Conservation (phyloP, 2,113 vertebrate species). For the Actenoides hombroni region DNA sequence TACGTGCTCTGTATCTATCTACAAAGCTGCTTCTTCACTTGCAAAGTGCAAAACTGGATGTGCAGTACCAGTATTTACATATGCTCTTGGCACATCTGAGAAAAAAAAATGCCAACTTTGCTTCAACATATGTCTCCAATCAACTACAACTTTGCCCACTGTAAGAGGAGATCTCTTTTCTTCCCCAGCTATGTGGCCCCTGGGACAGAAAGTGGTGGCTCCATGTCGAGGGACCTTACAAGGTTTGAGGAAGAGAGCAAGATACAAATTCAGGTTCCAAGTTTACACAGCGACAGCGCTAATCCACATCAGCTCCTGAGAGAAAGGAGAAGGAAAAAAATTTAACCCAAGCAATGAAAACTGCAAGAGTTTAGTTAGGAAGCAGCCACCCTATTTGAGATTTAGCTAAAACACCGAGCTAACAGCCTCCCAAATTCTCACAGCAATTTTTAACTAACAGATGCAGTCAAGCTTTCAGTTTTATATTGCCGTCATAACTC, state of each 20-base stretch:
- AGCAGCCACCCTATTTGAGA: neutral
- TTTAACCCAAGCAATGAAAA: neutral
- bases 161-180: neutral
- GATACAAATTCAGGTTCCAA: neutral
- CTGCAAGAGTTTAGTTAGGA: neutral
- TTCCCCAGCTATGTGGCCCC: neutral
- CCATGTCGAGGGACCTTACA: neutral
- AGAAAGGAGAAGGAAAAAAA: neutral
- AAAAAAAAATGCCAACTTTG: neutral
- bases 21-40: neutral
- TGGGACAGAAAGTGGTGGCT: neutral
- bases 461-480: conserved; percentile 59
- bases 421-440: neutral
- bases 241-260: neutral
- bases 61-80: neutral
- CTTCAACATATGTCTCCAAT: neutral
- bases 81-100: neutral
- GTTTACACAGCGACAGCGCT: accelerated
- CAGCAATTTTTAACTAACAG: conserved; percentile 59
- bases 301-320: neutral
- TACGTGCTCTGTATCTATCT: accelerated
- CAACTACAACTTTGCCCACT: neutral
- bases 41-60: neutral
- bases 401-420: neutral
- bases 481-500: conserved; percentile 62